Evolutionary conservation across 2,113 vertebrate species (phyloP).

Genomic region (Ranitomeya imitator): DNA sequence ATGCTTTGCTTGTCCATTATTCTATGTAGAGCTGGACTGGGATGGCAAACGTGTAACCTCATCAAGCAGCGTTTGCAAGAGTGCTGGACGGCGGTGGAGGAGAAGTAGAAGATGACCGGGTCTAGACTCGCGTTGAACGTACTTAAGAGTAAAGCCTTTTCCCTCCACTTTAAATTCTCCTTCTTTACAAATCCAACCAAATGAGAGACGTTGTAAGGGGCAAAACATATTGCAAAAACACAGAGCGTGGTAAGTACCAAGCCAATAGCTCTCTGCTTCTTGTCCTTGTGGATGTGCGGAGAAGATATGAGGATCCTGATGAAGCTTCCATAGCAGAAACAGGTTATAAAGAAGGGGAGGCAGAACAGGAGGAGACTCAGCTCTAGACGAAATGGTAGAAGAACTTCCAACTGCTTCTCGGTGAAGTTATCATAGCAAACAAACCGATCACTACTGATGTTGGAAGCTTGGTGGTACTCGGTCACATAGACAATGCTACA

Average conservation of each 20-base stretch:
- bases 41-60: conserved; percentile 27
- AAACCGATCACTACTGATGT: accelerated
- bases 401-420: conserved; percentile 67
- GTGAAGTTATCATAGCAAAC: conserved; percentile 80
- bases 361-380: conserved; percentile 79
- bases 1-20: background rate
- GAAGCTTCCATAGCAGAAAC: conserved; percentile 65
- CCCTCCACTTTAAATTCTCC: conserved; percentile 69
- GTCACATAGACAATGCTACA: conserved; percentile 63
- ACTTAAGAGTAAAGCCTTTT: conserved; percentile 71
- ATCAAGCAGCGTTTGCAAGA: conserved; percentile 48
- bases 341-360: conserved; percentile 74
- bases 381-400: conserved; percentile 80
- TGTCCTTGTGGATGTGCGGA: conserved; percentile 62
- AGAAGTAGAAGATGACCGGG: conserved; percentile 73
- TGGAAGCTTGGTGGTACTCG: background rate
- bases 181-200: conserved; percentile 70
- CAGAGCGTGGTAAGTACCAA: conserved; percentile 75
- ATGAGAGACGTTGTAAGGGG: conserved; percentile 77
- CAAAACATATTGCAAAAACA: conserved; percentile 80
- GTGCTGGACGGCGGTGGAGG: conserved; percentile 66
- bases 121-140: conserved; percentile 79
- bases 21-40: background rate
- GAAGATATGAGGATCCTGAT: conserved; percentile 56
- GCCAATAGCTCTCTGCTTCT: conserved; percentile 73